Conservation (phyloP, 2,797 vertebrate species). For the Pseudotriccus pelzelni region DNA sequence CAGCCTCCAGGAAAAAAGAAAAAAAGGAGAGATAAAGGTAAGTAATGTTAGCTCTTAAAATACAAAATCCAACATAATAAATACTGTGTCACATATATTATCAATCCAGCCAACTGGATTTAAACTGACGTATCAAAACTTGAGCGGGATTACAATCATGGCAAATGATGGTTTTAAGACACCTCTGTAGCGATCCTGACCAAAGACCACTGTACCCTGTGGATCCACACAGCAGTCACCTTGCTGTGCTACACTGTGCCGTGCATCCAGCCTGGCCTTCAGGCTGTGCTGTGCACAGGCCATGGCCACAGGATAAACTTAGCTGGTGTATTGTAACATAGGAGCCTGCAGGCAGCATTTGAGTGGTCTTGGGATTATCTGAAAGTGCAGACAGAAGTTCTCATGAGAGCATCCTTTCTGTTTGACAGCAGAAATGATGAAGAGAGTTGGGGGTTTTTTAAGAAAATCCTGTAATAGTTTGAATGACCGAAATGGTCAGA, state of each 20-base stretch:
- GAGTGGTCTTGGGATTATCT: neutral
- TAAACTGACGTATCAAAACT: neutral
- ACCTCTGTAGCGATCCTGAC: neutral
- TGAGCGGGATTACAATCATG: neutral
- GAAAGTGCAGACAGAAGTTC: neutral
- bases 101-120: neutral
- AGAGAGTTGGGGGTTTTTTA: neutral
- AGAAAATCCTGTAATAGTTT: neutral
- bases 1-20: conserved; percentile 71
- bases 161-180: neutral
- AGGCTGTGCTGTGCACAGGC: neutral
- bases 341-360: neutral
- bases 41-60: neutral
- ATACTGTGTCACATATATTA: neutral
- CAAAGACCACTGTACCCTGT: neutral
- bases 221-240: neutral
- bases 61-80: neutral
- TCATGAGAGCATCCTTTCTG: neutral
- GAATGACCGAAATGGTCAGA: neutral
- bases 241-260: neutral
- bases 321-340: neutral
- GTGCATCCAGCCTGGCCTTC: neutral
- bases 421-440: neutral
- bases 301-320: neutral
- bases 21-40: neutral